A percentile compares a stretch with the other conserved stretches of the same genome.
phyloP scores from a whole-genome alignment of 1,140 invertebrate species.

The Harlomillsia oculata region DNA sequence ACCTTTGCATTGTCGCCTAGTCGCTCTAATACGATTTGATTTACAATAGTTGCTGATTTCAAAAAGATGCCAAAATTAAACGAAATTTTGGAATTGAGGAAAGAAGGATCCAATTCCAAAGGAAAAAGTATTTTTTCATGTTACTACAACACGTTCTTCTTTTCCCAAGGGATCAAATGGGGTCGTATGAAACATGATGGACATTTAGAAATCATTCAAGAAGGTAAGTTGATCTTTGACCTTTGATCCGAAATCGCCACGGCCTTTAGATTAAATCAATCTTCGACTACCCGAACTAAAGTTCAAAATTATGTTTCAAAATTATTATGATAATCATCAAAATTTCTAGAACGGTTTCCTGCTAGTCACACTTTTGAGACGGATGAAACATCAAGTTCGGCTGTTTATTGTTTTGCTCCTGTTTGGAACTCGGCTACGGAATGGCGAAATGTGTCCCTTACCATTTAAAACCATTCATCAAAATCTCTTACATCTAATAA shows the following conservation, averaged over 20 bases:
- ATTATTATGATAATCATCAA: background rate
- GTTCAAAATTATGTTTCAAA: background rate
- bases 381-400: constrained; percentile 11
- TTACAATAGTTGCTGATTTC: constrained; percentile 29
- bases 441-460: constrained; percentile 27
- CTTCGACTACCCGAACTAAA: no score
- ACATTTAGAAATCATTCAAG: constrained; percentile 14
- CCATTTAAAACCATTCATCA: background rate
- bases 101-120: background rate
- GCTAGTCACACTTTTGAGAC: constrained; percentile 13
- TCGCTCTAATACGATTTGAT: no score
- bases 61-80: constrained; percentile 1
- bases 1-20: background rate
- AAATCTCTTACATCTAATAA: constrained; percentile 10
- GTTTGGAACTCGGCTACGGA: constrained; percentile 24
- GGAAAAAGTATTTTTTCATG: constrained; percentile 16
- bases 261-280: no score
- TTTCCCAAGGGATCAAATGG: constrained; percentile 30
- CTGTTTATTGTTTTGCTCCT: constrained; percentile 29
- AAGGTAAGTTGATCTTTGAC: constrained; percentile 4
- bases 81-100: constrained; percentile 9
- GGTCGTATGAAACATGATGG: constrained; percentile 12
- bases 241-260: background rate
- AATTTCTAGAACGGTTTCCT: constrained; percentile 22
- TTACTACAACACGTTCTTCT: constrained; percentile 28